Base-by-base conservation (phyloP, 2,797 vertebrate genomes). In the Chelon labrosus region DNA sequence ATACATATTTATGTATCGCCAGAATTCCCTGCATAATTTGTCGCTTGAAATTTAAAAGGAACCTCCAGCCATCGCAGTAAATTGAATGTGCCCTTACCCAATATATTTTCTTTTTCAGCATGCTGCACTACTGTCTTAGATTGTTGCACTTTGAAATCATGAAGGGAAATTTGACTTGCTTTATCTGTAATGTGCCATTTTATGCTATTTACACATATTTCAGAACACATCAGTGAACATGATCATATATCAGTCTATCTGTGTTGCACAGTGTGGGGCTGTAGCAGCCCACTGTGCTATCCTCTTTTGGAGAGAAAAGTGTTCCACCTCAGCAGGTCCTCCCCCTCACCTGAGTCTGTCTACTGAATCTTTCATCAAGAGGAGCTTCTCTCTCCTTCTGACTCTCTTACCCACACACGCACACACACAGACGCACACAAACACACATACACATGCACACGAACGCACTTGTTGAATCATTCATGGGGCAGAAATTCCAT, bases 331-430 rank as follows among this genome's bases (percentile, higher is more conserved):
- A 91, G 90, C 92, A 83, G 90, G 87, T 88, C 88, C 87, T 90
- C 88, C 88, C 84, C 86, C 87, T 92, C 88, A 91, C 91, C 90
- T 91, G 87, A 89, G 87, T 89, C 89, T 88, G 77, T 89, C 90
- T 91, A 63, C 86, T 93, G 89, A 93, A 93, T 93, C 87, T 93
- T 93, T 92, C 85, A 93, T 93, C 87, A 85, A 83, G 87, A 89
- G 72, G 70, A 88, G 78, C 84, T 69, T 75, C 79, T 87, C 52
- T n/a, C 62, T 58, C 65, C 60, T 42, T 20, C 53, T 73, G 50
- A 70, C 55, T 58, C 58, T 65, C 69, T 68, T 55, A 6, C 25
- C 1, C 25, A 27, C 44, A 22, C 53, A 27, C 58, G 19, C 39
- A 37, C 41, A 39, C 59, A 31, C 52, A 42, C 62, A 57, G 53